A percentile compares a stretch with the other conserved stretches of the same genome.
phyloP scores from a whole-genome alignment of 2,113 vertebrate genomes.

The Alexandromys fortis region DNA sequence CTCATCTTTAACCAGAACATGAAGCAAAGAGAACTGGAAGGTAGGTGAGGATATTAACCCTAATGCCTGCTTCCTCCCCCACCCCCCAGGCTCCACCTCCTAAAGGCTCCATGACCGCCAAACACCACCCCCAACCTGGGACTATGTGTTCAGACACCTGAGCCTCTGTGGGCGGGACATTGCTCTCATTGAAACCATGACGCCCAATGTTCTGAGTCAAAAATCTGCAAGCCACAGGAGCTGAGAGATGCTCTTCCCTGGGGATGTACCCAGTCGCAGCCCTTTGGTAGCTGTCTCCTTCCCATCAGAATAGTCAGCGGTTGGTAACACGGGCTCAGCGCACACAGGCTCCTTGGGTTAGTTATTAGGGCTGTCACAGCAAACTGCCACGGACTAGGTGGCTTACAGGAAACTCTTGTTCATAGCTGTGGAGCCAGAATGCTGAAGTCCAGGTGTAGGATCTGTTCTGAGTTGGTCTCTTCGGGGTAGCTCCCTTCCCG shows the following conservation, averaged over 20 bases:
- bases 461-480: background rate
- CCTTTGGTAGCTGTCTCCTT: background rate
- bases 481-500: background rate
- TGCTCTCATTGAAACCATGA: background rate
- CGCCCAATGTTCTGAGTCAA: background rate
- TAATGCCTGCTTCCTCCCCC: too few species aligned
- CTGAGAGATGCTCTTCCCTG: background rate
- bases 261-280: background rate
- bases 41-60: background rate
- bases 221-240: background rate
- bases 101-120: background rate
- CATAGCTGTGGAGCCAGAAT: background rate
- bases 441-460: background rate
- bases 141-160: background rate
- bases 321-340: accelerated
- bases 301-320: background rate
- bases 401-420: background rate
- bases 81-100: background rate
- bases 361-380: background rate
- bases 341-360: background rate
- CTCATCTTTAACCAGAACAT: background rate
- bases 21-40: background rate
- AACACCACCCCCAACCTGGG: background rate
- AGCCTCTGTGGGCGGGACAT: background rate
- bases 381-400: accelerated